phyloP scores from a whole-genome alignment of 1,140 invertebrate species.

The Drosophila obscura region DNA sequence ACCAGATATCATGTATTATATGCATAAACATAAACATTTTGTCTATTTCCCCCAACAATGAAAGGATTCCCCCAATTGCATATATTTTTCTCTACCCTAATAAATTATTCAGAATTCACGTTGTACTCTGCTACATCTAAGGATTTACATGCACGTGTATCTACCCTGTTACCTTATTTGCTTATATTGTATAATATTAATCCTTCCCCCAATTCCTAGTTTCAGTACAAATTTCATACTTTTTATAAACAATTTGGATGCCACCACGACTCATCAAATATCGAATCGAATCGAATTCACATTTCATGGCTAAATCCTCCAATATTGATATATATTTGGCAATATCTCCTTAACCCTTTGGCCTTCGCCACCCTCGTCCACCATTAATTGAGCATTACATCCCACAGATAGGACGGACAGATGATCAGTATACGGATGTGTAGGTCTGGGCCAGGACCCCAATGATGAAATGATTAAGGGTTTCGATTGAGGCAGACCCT shows the following conservation, averaged over 20 bases:
- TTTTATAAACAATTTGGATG: background rate
- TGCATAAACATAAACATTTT: no score
- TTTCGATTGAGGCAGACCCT: constrained; percentile 14
- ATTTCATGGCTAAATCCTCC: constrained; percentile 33
- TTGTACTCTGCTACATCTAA: no score
- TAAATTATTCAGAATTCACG: no score
- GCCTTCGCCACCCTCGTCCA: background rate
- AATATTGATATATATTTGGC: constrained; percentile 1
- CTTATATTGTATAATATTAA: no score
- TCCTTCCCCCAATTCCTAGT: no score
- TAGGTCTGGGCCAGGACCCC: constrained; percentile 18
- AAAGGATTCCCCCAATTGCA: no score
- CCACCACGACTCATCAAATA: constrained; percentile 17
- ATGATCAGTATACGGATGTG: constrained; percentile 23
- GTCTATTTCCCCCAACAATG: no score
- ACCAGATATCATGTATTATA: no score
- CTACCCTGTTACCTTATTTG: no score
- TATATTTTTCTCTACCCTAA: no score
- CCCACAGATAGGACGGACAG: constrained; percentile 25
- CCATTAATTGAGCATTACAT: constrained; percentile 42
- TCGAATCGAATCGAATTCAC: background rate
- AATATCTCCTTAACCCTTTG: constrained; percentile 26
- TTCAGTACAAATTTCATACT: no score
- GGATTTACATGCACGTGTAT: no score
- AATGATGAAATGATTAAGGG: constrained; percentile 54